phyloP scores from a whole-genome alignment of 2,113 vertebrate genomes.

The Poicephalus meyeri region DNA sequence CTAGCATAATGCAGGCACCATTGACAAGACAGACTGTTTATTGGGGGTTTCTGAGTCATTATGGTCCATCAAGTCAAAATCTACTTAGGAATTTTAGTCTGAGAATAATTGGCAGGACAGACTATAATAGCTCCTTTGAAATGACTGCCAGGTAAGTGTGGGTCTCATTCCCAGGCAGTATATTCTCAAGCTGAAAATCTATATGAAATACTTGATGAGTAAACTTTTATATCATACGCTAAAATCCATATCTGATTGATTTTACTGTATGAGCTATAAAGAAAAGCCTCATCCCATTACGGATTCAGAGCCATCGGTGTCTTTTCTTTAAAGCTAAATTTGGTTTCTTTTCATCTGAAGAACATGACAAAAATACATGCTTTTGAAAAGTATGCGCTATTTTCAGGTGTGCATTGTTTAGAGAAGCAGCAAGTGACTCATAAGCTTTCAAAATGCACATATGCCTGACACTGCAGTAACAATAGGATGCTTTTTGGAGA shows the following conservation, averaged over 20 bases:
- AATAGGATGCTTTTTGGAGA: background rate
- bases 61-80: slow-evolving; percentile 79
- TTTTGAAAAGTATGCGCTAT: background rate
- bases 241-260: slow-evolving; percentile 64
- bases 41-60: slow-evolving; percentile 71
- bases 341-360: background rate
- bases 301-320: background rate
- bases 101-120: slow-evolving; percentile 73
- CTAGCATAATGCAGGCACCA: slow-evolving; percentile 64
- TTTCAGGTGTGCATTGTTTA: background rate
- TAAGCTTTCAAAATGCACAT: background rate
- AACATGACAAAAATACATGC: background rate
- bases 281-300: background rate
- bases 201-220: slow-evolving; percentile 55
- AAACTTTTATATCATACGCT: slow-evolving; percentile 49
- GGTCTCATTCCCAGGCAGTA: slow-evolving; percentile 45
- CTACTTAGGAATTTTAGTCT: slow-evolving; percentile 72
- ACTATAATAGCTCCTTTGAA: slow-evolving; percentile 66
- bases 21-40: slow-evolving; percentile 77
- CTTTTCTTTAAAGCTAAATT: slow-evolving; percentile 9
- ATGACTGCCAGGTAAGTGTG: slow-evolving; percentile 61
- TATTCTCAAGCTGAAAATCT: slow-evolving; percentile 33
- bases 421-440: background rate
- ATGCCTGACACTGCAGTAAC: background rate
- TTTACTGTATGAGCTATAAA: slow-evolving; percentile 34